Percentiles rank a stretch among this genome's conserved stretches.
Evolutionary conservation across 2,888 invertebrate species (phyloP).

Genomic region (Tiphia femorata): DNA sequence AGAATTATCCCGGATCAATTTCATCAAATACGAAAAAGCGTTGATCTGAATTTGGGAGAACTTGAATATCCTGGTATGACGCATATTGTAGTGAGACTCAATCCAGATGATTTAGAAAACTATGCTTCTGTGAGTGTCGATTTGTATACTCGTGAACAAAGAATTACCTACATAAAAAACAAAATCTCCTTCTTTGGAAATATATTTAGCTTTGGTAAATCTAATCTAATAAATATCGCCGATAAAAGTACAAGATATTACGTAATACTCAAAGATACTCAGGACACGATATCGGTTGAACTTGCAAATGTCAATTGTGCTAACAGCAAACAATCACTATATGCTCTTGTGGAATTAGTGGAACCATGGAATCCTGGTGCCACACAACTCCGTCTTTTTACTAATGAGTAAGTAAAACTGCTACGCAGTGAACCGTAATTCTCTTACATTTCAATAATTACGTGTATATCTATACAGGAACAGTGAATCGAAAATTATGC

Average conservation of each 20-base stretch:
- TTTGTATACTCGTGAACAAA: slow-evolving; percentile 34
- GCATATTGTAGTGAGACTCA: slow-evolving; percentile 79
- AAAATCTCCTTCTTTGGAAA: slow-evolving; percentile 14
- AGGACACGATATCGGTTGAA: slow-evolving; percentile 50
- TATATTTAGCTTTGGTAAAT: slow-evolving; percentile 34
- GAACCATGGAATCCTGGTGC: slow-evolving; percentile 53
- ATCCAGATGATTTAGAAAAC: slow-evolving; percentile 72
- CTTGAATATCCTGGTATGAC: slow-evolving; percentile 70
- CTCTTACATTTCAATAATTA: too few species aligned
- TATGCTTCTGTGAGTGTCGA: slow-evolving; percentile 63
- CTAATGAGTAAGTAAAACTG: slow-evolving; percentile 40
- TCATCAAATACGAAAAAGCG: slow-evolving; percentile 68
- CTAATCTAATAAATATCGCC: slow-evolving; percentile 26
- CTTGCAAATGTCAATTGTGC: slow-evolving; percentile 43
- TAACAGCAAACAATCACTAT: slow-evolving; percentile 30
- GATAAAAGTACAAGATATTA: slow-evolving; percentile 52
- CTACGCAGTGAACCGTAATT: not conserved
- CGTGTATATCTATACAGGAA: slow-evolving; percentile 61
- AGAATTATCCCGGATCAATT: slow-evolving; percentile 71
- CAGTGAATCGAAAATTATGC: slow-evolving; percentile 70
- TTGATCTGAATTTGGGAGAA: slow-evolving; percentile 75
- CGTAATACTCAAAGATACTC: slow-evolving; percentile 39
- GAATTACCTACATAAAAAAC: slow-evolving; percentile 29
- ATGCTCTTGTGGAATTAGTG: slow-evolving; percentile 51
- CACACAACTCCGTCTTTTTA: slow-evolving; percentile 50